Percentiles rank a stretch among this genome's conserved stretches.
Conservation (phyloP, 1,140 invertebrate species). For the Leptopilina boulardi region DNA sequence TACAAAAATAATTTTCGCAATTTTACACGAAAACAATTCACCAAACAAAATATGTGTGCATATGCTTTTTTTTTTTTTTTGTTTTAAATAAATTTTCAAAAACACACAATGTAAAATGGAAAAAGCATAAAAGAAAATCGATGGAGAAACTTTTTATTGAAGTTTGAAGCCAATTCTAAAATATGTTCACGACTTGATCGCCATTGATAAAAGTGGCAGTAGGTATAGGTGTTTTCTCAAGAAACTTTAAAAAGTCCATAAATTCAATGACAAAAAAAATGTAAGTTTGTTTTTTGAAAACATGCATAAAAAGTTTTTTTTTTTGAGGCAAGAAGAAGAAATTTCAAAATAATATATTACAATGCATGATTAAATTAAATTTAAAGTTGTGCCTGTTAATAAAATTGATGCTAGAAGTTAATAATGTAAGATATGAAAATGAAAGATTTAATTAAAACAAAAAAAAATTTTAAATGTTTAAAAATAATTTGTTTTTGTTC, state of each 20-base stretch:
- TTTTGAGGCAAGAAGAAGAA: too few relatives aligned
- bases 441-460: too few relatives aligned
- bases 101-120: neutral
- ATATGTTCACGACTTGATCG: conserved; percentile 2
- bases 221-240: neutral
- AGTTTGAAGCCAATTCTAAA: neutral
- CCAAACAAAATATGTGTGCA: too few relatives aligned
- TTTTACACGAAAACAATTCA: too few relatives aligned
- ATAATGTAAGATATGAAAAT: too few relatives aligned
- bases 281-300: neutral
- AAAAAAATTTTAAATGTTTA: too few relatives aligned
- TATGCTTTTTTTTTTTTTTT: neutral
- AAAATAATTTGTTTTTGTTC: neutral
- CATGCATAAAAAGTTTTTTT: too few relatives aligned
- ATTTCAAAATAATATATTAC: too few relatives aligned
- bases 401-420: too few relatives aligned
- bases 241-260: neutral
- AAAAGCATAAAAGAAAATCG: neutral
- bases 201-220: conserved; percentile 4
- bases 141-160: neutral
- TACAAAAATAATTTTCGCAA: too few relatives aligned
- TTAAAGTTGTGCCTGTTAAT: too few relatives aligned
- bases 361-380: too few relatives aligned
- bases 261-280: neutral
- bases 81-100: neutral